Base-by-base conservation (phyloP, 2,888 invertebrate genomes). In the Eretmocerus hayati region DNA sequence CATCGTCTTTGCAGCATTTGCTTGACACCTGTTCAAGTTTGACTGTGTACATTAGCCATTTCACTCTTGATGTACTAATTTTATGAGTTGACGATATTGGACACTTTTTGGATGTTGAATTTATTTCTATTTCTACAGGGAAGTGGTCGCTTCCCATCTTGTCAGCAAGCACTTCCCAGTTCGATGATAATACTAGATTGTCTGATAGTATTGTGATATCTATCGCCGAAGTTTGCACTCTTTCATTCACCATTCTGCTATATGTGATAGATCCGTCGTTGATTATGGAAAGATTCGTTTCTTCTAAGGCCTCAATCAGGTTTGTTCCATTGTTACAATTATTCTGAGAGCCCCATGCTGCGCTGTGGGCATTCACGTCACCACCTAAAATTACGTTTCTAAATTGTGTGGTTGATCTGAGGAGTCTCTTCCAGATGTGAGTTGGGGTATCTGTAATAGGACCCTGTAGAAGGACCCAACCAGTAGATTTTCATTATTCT, bases 241-340 rank as follows among this genome's bases (percentile, higher is more conserved):
- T 5, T n/a, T n/a, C n/a, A 18, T 26, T 26, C 8, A 9, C 26
- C 6, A 9, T 26, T 6, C 16, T 22, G n/a, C 8, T 23, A 18
- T 22, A 43, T 3, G 35, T 43, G 26, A 36, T 23, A 2, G 36
- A 26, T 5, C 43, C 43, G n/a, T 43, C 23, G n/a, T 43, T 43
- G 15, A 43, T 15, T 18, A 35, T 18, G 2, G 4, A 1, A 5
- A 43, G 26, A 13, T 35, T 13, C 6, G 23, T 19, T 13, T 36
- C 19, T 15, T 5, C 19, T 5, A 43, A 5, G 4, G 36, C 8
- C 3, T 35, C 36, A 11, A 26, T 6, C 18, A 36, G n/a, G n/a
- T 43, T 43, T 11, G 22, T 18, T 6, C 36, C 43, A 13, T 23
- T 18, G 5, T 16, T 9, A 16, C 23, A 36, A 8, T 8, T 43